Evolutionary conservation across 92 coral and sea anemone genomes (phyloP).

Genomic region (Zoanthus gigantus): DNA sequence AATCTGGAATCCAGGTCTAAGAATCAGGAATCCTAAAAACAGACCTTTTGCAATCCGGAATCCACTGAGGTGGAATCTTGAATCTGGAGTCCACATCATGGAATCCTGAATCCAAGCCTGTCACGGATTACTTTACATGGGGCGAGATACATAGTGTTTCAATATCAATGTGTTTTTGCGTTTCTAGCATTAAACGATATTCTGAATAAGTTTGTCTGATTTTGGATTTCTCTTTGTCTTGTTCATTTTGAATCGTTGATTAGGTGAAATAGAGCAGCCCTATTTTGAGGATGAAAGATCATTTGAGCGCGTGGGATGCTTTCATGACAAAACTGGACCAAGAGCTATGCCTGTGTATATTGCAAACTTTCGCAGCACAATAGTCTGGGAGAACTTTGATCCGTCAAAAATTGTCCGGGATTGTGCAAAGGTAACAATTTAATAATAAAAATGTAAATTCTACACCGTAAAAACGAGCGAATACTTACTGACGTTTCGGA

Average conservation of each 20-base stretch:
- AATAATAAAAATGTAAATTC: not conserved
- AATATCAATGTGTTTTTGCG: too few species aligned
- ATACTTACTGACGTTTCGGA: too few species aligned
- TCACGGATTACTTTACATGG: too few species aligned
- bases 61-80: too few species aligned
- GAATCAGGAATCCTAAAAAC: too few species aligned
- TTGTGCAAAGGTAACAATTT: constrained; percentile 19
- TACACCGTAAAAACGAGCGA: not conserved
- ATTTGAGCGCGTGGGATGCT: constrained; percentile 27
- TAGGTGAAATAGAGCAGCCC: not conserved
- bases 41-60: too few species aligned
- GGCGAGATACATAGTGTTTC: too few species aligned
- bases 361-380: not conserved
- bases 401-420: not conserved
- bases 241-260: not conserved
- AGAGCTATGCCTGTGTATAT: not conserved
- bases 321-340: not conserved
- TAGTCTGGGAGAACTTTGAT: constrained; percentile 6
- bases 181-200: too few species aligned
- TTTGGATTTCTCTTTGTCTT: not conserved
- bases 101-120: too few species aligned
- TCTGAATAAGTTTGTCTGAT: not conserved
- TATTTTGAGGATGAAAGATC: constrained; percentile 23
- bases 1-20: too few species aligned
- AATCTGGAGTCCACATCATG: too few species aligned